Evolutionary conservation across 2,113 vertebrate species (phyloP), one percentile per base, ranked within the genome.

Genomic region (Oncorhynchus clarkii): DNA sequence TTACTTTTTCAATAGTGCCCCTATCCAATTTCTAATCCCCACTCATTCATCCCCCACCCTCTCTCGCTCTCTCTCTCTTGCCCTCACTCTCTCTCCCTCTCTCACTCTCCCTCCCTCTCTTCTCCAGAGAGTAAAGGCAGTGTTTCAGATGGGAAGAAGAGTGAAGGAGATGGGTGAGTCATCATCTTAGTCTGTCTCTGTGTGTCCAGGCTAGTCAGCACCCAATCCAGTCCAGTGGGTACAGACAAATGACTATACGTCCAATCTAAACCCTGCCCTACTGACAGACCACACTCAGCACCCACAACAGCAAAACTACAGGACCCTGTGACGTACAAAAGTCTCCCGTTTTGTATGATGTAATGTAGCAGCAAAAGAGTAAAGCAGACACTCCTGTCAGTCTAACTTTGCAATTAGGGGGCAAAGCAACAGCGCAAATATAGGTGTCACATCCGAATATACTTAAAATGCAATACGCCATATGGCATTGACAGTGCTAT

Each of bases 131-230:
- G 69, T 78, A 75, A 68, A 77, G 78, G 75, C 65, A 85, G 76
- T 54, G 72, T 77, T 69, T 71, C 76, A 69, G 83, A 87, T 76
- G 77, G 78, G n/a, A 88, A 88, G 68, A 89, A 88, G 78, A 88
- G 68, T 51, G 83, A 87, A 75, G 81, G 84, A 45, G 76, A 87
- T 45, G 86, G 87, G 92, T 93, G 82, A 89, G 90, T 89, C 72
- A 74, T 86, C 62, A 75, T 78, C 18, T 77, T 81, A 57, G 39
- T 34, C 71, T 86, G 67, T 76, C n/a, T 54, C 59, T 51, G 57
- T 70, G 11, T 65, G 48, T 76, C 64, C n/a, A 27, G 62, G 29
- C 39, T 54, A 54, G 14, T 9, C 54, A 24, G 45, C 78, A 84
- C 70, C 76, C 88, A 85, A 18, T 29, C 26, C 65, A 29, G 65